Evolutionary conservation across 37 sponge, comb jelly and placozoan genomes (phyloP).

Genomic region (Lycopodina hypogea): DNA sequence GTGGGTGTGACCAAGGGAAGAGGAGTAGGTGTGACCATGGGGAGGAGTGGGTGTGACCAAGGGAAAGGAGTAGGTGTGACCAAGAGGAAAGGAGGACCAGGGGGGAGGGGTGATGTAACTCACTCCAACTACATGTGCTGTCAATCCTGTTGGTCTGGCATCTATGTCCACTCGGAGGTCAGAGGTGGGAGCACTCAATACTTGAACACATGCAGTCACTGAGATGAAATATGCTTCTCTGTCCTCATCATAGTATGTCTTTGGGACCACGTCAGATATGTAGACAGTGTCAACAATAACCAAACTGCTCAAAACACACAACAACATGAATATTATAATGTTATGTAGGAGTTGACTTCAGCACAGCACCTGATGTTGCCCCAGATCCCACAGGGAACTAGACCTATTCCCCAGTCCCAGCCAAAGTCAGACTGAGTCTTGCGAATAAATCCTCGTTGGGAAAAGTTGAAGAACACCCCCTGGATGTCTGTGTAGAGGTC

Average conservation of each 20-base stretch:
- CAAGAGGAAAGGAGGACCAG: no score
- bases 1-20: no score
- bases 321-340: neutral
- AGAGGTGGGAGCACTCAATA: neutral
- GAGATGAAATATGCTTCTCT: conserved; percentile 24
- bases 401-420: conserved; percentile 99
- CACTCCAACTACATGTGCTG: conserved; percentile 9
- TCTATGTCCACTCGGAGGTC: neutral
- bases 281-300: conserved; percentile 20
- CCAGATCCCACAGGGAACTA: conserved; percentile 91
- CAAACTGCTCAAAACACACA: conserved; percentile 6
- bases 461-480: conserved; percentile 48
- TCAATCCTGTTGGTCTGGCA: neutral
- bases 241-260: conserved; percentile 27
- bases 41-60: no score
- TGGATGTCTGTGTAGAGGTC: neutral
- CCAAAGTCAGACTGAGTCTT: conserved; percentile 97
- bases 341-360: no score
- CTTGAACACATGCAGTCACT: conserved; percentile 33
- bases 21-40: no score
- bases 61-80: no score
- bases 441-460: conserved; percentile 74
- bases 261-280: conserved; percentile 47
- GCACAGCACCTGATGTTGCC: conserved; percentile 50
- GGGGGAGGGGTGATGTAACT: neutral